Base-by-base conservation (phyloP, 2,113 vertebrate species). In the Illadopsis cleaveri region DNA sequence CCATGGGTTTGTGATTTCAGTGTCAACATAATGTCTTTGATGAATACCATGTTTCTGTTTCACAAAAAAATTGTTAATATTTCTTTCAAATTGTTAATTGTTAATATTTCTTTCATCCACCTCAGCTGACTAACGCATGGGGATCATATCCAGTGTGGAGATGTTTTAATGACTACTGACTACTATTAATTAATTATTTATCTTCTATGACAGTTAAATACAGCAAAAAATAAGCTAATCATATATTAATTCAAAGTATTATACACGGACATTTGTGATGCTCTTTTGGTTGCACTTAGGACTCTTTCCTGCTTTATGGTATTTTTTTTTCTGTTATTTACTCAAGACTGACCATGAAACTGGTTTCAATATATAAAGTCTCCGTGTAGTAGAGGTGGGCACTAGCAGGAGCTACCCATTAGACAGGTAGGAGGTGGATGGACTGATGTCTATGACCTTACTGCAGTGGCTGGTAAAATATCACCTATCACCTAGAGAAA, bases 191-290 rank as follows among this genome's bases (percentile, higher is more conserved):
- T 50, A 40, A 27, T 86, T 83, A 3, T 47, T 89, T 82, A n/a
- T 68, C 4, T 2, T 82, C 82, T 75, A 8, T 33, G 47, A 8
- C 64, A 44, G 12, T 66, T 86, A 56, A 85, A 57, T 54, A 57
- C 44, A 56, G 11, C 7, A 76, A 92, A 85, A 48, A 87, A 56
- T 9, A 56, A 75, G 7, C 10, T 53, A 40, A 79, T 53, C 2
- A 15, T 35, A 28, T 4, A 35, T 38, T 12, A 68, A 65, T 57
- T 92, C 10, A 53, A 71, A 79, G 16, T 84, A 56, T 50, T 77
- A 33, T 53, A 54, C 0, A 2, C 9, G 20, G 15, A n/a, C 0
- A 0, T 54, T 66, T 64, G 15, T 64, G 54, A 42, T 51, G 12
- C 6, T 45, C 78, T 88, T 81, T 56, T 24, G 37, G 25, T 82